Conservation (phyloP, 2,113 vertebrate species). For the Seriola dumerili region DNA sequence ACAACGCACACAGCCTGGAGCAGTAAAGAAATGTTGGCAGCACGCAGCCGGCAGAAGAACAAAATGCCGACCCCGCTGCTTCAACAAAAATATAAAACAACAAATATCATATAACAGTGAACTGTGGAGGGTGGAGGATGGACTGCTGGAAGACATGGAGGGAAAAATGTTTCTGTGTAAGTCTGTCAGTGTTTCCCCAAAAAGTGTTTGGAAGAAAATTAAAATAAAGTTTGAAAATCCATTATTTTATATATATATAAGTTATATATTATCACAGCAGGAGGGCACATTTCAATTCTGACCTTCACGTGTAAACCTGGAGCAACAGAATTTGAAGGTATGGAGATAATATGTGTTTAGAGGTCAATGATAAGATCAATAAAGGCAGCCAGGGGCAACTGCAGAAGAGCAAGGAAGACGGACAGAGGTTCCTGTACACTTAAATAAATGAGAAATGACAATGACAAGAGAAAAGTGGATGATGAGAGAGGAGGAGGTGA, state of each 20-base stretch:
- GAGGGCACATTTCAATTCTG: neutral
- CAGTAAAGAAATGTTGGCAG: constrained; percentile 43
- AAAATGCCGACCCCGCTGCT: constrained; percentile 36
- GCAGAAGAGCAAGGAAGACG: neutral
- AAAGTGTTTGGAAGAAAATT: neutral
- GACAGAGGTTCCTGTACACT: neutral
- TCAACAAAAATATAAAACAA: constrained; percentile 35
- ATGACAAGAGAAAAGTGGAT: neutral
- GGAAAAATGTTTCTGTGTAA: neutral
- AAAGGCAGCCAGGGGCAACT: neutral
- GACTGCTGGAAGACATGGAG: neutral
- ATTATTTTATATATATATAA: neutral
- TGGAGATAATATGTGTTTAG: no score
- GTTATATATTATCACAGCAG: neutral
- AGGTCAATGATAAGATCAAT: neutral
- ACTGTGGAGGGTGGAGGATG: neutral
- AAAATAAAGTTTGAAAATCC: neutral
- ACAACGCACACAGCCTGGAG: constrained; percentile 39
- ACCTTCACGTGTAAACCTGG: neutral
- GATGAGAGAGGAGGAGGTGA: neutral
- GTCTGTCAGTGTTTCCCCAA: neutral
- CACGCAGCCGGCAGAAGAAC: constrained; percentile 28
- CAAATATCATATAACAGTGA: neutral
- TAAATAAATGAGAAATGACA: neutral
- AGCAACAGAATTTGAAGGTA: neutral